Evolutionary conservation across 2,797 vertebrate species (phyloP).

Genomic region (Pangasius macronema): DNA sequence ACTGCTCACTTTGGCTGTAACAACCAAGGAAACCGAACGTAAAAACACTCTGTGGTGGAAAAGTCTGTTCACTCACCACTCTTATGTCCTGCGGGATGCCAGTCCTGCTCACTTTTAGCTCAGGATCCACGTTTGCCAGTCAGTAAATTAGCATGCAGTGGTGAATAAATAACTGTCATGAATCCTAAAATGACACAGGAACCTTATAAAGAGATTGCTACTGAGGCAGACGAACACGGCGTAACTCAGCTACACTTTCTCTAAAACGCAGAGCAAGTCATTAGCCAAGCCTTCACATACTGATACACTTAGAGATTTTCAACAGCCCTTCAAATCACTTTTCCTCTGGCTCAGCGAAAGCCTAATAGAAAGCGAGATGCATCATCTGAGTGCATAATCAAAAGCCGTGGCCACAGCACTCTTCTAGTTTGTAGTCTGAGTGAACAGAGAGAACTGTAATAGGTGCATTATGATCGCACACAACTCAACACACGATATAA

Average conservation of each 20-base stretch:
- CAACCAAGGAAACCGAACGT: background rate
- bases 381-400: background rate
- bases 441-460: background rate
- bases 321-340: background rate
- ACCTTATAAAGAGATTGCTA: background rate
- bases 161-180: background rate
- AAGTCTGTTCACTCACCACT: background rate
- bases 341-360: background rate
- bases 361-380: background rate
- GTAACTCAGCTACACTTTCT: background rate
- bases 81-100: background rate
- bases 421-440: background rate
- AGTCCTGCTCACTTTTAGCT: background rate
- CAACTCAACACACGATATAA: background rate
- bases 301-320: background rate
- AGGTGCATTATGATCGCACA: background rate
- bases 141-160: background rate
- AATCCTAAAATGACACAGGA: background rate
- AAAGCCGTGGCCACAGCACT: background rate
- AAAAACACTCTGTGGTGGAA: background rate
- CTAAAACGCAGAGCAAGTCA: background rate
- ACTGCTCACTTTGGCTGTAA: background rate
- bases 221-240: background rate
- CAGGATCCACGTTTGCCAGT: background rate
- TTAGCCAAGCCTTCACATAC: background rate